Evolutionary conservation across 2,797 vertebrate species (phyloP).

Genomic region (Tokudaia muenninki): DNA sequence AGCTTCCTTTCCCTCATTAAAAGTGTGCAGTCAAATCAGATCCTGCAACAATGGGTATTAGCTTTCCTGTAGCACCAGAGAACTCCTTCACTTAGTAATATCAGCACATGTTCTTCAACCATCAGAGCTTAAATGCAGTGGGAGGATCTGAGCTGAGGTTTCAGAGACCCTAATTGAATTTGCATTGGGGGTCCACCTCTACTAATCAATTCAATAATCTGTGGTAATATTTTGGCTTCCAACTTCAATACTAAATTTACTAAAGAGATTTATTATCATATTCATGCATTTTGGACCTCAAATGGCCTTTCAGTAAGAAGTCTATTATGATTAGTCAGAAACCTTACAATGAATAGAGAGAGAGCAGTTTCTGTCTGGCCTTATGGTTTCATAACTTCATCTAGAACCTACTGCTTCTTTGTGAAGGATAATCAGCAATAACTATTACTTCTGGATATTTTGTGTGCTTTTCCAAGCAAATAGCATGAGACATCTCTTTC

Average conservation of each 20-base stretch:
- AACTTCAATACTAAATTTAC: neutral
- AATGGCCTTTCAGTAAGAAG: neutral
- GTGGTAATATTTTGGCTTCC: conserved; percentile 4
- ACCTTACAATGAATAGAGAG: neutral
- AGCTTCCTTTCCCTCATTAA: conserved; percentile 54
- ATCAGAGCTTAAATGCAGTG: neutral
- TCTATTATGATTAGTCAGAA: neutral
- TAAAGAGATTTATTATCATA: neutral
- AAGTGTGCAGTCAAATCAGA: conserved; percentile 23
- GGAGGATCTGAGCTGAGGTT: neutral
- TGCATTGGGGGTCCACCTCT: neutral
- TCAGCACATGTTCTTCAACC: neutral
- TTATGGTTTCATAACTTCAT: neutral
- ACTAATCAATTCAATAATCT: neutral
- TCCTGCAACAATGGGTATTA: neutral
- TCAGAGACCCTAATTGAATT: neutral
- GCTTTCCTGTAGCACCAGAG: neutral
- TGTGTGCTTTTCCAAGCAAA: neutral
- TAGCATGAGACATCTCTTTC: neutral
- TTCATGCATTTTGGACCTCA: conserved; percentile 19
- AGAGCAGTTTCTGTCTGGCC: neutral
- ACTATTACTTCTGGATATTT: neutral
- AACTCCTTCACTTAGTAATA: neutral
- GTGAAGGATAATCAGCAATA: conserved; percentile 31
- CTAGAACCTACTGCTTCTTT: neutral